Evolutionary conservation across 2,797 vertebrate species (phyloP).

Genomic region (Salmo trutta): DNA sequence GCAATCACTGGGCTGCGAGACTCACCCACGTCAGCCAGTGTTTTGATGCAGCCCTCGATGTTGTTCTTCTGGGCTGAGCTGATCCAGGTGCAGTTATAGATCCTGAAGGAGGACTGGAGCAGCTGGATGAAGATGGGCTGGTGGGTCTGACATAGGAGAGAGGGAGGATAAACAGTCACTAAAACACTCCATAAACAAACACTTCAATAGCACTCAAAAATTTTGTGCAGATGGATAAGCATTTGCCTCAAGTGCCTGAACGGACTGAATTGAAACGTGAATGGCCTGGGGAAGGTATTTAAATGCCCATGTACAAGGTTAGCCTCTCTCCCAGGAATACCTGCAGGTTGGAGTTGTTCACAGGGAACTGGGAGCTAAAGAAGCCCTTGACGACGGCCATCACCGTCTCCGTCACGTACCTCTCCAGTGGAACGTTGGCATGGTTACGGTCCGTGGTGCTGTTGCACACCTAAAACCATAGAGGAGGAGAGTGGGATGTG

Average conservation of each 20-base stretch:
- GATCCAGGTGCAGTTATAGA: constrained; percentile 91
- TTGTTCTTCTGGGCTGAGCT: constrained; percentile 85
- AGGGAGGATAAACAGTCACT: no score
- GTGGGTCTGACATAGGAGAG: constrained; percentile 77
- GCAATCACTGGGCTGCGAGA: constrained; percentile 12
- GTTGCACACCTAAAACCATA: constrained; percentile 84
- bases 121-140: constrained; percentile 91
- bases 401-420: constrained; percentile 91
- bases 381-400: constrained; percentile 95
- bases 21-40: constrained; percentile 92
- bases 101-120: constrained; percentile 88
- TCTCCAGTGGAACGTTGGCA: constrained; percentile 84
- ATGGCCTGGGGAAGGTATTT: no score
- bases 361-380: constrained; percentile 94
- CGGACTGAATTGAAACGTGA: neutral
- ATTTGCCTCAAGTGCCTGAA: neutral
- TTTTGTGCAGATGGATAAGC: neutral
- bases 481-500: no score
- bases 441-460: constrained; percentile 89
- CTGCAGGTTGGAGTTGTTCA: constrained; percentile 95
- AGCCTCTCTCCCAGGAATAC: constrained; percentile 64
- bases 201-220: no score
- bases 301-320: no score
- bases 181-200: no score
- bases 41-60: constrained; percentile 94